Conservation (phyloP, 2,113 vertebrate genomes). For the Megaptera novaeangliae region DNA sequence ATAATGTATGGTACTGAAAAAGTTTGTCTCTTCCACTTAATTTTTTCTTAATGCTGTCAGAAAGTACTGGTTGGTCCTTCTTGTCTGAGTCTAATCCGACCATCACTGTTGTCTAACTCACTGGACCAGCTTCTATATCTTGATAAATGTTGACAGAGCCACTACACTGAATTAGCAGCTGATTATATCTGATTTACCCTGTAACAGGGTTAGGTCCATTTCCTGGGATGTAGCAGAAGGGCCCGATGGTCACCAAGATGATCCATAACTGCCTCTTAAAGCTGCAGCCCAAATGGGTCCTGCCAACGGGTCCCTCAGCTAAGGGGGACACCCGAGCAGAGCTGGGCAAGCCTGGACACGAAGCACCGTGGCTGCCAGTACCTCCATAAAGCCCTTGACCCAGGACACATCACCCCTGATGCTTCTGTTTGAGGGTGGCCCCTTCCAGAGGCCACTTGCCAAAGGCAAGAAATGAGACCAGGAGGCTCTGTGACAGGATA, state of each 20-base stretch:
- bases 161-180: constrained; percentile 56
- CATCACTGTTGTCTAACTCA: constrained; percentile 16
- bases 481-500: neutral
- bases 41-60: constrained; percentile 9
- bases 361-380: neutral
- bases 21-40: neutral
- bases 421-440: neutral
- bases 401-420: neutral
- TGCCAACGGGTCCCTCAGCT: neutral
- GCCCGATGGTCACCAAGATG: constrained; percentile 31
- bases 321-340: neutral
- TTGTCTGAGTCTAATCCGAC: neutral
- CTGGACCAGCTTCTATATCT: constrained; percentile 5
- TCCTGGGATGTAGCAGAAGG: constrained; percentile 58
- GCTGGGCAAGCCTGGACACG: neutral
- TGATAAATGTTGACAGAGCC: constrained; percentile 54
- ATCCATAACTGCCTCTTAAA: constrained; percentile 55
- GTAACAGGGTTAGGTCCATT: constrained; percentile 58
- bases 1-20: neutral
- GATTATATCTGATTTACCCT: constrained; percentile 68
- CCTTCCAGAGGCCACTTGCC: neutral
- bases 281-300: constrained; percentile 42
- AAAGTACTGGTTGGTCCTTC: neutral
- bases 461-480: neutral
- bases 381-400: neutral